Base-by-base conservation (phyloP, 2,113 vertebrate species). In the Merops nubicus region DNA sequence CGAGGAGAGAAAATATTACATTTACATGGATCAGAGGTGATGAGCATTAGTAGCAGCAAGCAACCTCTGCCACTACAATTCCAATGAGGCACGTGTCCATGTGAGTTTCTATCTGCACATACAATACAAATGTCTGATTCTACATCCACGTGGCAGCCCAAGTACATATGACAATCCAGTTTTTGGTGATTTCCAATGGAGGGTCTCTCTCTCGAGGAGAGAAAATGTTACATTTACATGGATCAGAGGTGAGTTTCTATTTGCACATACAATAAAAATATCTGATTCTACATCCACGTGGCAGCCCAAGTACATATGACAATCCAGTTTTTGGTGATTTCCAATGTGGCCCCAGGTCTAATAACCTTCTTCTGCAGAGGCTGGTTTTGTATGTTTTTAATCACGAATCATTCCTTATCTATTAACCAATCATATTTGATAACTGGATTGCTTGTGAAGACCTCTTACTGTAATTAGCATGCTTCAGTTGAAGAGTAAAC, bases 381-480 rank as follows among this genome's bases (percentile, higher is more conserved):
- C 72, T 79, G 69, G 80, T 28, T 77, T 81, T 95, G 87, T 47
- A 42, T 96, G 75, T 43, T 90, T 94, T 91, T 93, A 98, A 97
- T 98, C 93, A 91, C 1, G 3, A 97, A 69, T 93, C 82, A 81
- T 88, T 92, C 80, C 92, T 97, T 97, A 97, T 97, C 97, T 97
- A 96, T 98, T 96, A 98, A 93, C 97, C 96, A 96, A 97, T 97
- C 97, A 93, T 86, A 95, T 97, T 97, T 96, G 84, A 93, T 96
- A 83, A 93, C 92, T 96, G 96, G 93, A 97, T 98, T 96, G 96
- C 97, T 97, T 94, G 79, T 97, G 97, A 96, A 98, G 97, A 88
- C 97, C 98, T 97, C 98, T 98, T 97, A 97, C 95, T 98, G 97
- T 97, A 98, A 98, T 98, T 98, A 98, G 95, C 67, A 21, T 97